A percentile compares a stretch with the other conserved stretches of the same genome.
Conservation (phyloP, 2,888 invertebrate species). For the Cosmia pyralina region DNA sequence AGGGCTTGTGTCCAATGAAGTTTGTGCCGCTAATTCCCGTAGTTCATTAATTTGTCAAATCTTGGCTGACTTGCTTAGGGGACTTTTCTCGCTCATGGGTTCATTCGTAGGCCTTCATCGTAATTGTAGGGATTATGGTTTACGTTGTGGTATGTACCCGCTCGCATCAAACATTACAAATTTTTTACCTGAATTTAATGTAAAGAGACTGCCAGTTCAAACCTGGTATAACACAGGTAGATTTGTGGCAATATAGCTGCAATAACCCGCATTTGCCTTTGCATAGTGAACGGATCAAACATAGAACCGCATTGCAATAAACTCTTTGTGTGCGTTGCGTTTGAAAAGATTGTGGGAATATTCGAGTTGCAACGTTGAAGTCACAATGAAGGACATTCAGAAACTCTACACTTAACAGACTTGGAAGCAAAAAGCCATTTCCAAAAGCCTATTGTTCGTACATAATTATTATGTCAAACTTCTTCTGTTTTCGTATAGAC, state of each 20-base stretch:
- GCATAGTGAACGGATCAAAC: constrained; percentile 65
- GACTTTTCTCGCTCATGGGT: too few species aligned
- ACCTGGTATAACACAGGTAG: constrained; percentile 29
- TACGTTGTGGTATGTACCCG: not conserved
- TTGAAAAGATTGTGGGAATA: constrained; percentile 57
- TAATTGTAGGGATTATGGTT: not conserved
- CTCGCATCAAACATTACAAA: not conserved
- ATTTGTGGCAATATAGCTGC: constrained; percentile 53
- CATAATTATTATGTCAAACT: too few species aligned
- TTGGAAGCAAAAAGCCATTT: not conserved
- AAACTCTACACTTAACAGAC: not conserved
- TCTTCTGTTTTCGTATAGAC: too few species aligned
- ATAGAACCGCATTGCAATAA: constrained; percentile 62
- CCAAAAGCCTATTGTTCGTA: too few species aligned
- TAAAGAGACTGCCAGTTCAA: constrained; percentile 5
- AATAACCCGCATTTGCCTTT: constrained; percentile 64
- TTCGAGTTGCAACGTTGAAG: constrained; percentile 43
- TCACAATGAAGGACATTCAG: not conserved
- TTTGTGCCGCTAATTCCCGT: too few species aligned
- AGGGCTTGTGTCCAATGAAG: too few species aligned
- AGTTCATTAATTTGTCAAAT: too few species aligned
- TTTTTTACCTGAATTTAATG: constrained; percentile 13
- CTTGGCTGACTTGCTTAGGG: too few species aligned
- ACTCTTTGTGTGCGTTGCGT: constrained; percentile 63
- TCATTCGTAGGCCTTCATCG: too few species aligned